Evolutionary conservation across 2,888 invertebrate species (phyloP).

Genomic region (Eupithecia pulchellata): DNA sequence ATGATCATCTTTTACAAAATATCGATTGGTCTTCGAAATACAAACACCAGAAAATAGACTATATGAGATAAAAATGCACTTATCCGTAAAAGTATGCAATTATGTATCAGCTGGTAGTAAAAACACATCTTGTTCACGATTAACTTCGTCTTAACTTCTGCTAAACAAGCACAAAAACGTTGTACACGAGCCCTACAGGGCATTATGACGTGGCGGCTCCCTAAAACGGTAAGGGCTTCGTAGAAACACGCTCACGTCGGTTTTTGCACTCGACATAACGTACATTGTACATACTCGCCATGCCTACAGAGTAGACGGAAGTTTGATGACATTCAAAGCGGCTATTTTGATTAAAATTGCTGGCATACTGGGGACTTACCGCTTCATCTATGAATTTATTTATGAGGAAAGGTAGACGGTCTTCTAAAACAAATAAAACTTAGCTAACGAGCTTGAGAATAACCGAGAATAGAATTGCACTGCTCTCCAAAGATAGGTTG

Average conservation of each 20-base stretch:
- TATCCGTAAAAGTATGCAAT: not conserved
- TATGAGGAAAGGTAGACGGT: not conserved
- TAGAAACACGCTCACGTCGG: constrained; percentile 46
- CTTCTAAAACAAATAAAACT: not conserved
- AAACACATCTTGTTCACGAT: not conserved
- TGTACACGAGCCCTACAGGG: constrained; percentile 41
- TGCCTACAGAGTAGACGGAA: constrained; percentile 45
- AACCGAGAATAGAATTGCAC: not conserved
- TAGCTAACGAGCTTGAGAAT: not conserved
- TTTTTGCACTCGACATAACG: constrained; percentile 47
- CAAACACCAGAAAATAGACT: not conserved
- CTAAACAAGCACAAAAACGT: constrained; percentile 49
- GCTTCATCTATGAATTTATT: not conserved
- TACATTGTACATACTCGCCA: constrained; percentile 32
- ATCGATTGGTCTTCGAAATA: not conserved
- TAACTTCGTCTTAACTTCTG: constrained; percentile 52
- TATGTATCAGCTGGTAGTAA: not conserved
- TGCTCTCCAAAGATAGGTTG: not conserved
- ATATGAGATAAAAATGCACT: not conserved
- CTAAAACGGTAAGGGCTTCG: constrained; percentile 56
- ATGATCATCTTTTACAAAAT: not conserved
- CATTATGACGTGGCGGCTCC: constrained; percentile 53
- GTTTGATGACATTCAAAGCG: constrained; percentile 13
- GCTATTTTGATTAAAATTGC: constrained; percentile 22
- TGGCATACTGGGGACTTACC: not conserved